These are phyloP conservation scores for Borostomias antarcticus DNA, from an alignment of 2,797 vertebrate genomes.

Conservation along the genomic window DNA sequence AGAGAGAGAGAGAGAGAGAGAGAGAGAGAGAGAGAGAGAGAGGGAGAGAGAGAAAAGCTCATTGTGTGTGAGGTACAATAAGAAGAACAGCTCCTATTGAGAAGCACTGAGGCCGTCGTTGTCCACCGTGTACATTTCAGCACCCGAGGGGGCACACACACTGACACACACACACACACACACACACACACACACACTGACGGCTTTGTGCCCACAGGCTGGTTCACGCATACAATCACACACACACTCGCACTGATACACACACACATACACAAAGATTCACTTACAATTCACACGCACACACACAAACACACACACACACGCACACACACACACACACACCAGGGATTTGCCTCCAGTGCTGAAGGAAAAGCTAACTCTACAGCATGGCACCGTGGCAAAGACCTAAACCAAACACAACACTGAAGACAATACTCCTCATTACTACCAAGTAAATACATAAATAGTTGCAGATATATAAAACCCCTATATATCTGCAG, in stretches of 20 bases:
- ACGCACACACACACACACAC: constrained; percentile 35
- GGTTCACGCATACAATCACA: constrained; percentile 51
- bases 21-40: background rate
- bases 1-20: constrained; percentile 2
- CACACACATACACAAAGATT: constrained; percentile 47
- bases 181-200: constrained; percentile 74
- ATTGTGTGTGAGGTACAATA: constrained; percentile 85
- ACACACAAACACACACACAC: constrained; percentile 41
- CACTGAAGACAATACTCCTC: background rate
- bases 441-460: background rate
- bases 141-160: constrained; percentile 70
- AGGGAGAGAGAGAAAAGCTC: constrained; percentile 55
- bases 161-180: constrained; percentile 63
- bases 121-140: constrained; percentile 79
- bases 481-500: background rate
- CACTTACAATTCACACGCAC: constrained; percentile 37
- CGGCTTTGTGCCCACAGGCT: constrained; percentile 74
- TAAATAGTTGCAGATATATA: no score
- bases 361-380: constrained; percentile 33
- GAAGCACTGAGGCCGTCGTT: constrained; percentile 78
- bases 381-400: constrained; percentile 24
- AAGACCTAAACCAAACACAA: background rate
- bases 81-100: constrained; percentile 84
- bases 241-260: constrained; percentile 61
- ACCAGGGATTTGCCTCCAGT: constrained; percentile 26